phyloP scores from a whole-genome alignment of 2,888 invertebrate species.

The Mimachlamys varia region DNA sequence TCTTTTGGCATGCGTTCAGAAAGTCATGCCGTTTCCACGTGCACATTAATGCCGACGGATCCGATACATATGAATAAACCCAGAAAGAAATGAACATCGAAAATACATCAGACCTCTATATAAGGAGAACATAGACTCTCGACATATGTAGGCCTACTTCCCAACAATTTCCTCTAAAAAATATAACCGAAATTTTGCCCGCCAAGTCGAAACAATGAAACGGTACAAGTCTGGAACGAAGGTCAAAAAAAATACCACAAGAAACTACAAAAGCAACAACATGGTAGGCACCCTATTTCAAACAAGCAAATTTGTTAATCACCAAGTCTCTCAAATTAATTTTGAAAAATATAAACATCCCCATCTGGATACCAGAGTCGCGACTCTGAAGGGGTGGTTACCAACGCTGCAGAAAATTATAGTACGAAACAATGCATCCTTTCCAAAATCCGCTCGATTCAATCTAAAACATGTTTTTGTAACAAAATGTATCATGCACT shows the following conservation, averaged over 20 bases:
- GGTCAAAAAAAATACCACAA: not conserved
- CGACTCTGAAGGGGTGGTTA: not conserved
- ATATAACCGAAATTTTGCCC: not conserved
- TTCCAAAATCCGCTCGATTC: not conserved
- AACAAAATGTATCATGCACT: conserved; percentile 10
- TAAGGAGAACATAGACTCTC: not conserved
- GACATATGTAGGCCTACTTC: not conserved
- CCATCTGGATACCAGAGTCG: not conserved
- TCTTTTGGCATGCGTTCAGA: conserved; percentile 16
- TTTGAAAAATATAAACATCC: not conserved
- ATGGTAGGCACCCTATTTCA: too few relatives aligned
- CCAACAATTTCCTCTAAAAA: not conserved
- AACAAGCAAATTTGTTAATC: not conserved
- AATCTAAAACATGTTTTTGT: not conserved
- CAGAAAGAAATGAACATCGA: not conserved
- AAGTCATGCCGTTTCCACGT: conserved; percentile 47
- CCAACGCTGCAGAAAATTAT: conserved; percentile 1
- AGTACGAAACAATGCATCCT: not conserved
- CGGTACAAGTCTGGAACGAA: not conserved
- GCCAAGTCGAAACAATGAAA: not conserved
- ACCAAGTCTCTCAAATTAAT: too few relatives aligned
- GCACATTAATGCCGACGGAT: not conserved
- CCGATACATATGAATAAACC: not conserved
- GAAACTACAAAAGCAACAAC: not conserved
- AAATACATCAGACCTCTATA: too few relatives aligned